Conservation (phyloP, 2,797 vertebrate species). For the Dromococcyx pavoninus region DNA sequence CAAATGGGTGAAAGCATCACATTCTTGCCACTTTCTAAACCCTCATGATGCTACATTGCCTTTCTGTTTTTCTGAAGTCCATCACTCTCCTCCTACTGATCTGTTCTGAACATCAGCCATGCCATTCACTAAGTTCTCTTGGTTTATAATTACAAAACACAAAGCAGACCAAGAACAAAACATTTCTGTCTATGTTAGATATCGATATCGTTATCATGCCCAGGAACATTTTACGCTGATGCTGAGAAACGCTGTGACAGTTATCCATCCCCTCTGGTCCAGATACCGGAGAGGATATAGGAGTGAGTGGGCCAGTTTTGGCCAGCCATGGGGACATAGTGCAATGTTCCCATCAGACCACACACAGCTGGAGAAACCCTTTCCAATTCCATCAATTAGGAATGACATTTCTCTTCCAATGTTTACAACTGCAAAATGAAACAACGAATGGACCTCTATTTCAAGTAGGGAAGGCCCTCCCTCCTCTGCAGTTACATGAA, state of each 20-base stretch:
- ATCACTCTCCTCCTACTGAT: neutral
- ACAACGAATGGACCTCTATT: neutral
- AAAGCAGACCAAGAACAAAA: neutral
- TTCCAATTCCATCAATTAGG: neutral
- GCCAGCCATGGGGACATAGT: neutral
- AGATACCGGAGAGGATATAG: neutral
- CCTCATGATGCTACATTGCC: rapidly evolving
- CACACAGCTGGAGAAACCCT: neutral
- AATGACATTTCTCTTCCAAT: neutral
- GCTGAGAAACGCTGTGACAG: neutral
- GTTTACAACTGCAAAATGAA: neutral
- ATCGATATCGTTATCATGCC: neutral
- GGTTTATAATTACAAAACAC: neutral
- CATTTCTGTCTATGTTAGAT: neutral
- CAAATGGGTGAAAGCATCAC: neutral
- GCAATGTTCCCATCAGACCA: neutral
- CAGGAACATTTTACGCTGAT: neutral
- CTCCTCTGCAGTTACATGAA: neutral
- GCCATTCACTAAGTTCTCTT: neutral
- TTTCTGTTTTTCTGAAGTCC: neutral
- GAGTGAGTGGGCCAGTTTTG: neutral
- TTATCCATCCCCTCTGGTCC: neutral
- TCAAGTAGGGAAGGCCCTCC: neutral
- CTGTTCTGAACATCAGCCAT: neutral
- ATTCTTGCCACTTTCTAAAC: neutral